Evolutionary conservation across 2,888 invertebrate genomes (phyloP).

Genomic region (Neuroscelio doddi): DNA sequence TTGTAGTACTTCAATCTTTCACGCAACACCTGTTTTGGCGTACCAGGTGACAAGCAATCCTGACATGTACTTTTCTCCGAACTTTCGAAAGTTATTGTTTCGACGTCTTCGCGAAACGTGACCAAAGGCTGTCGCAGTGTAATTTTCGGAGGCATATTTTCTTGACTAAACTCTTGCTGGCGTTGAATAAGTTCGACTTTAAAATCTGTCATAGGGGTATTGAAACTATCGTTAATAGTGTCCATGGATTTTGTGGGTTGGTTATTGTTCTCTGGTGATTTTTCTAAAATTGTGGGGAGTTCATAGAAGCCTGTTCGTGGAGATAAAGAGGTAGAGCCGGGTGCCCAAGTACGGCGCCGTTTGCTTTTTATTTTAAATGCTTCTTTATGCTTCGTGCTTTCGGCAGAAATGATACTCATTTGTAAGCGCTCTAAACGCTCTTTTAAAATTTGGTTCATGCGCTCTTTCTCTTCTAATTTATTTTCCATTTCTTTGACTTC

Average conservation of each 20-base stretch:
- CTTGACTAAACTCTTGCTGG: conserved; percentile 45
- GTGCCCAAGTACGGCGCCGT: conserved; percentile 66
- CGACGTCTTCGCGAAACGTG: conserved; percentile 14
- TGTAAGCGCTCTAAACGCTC: conserved; percentile 65
- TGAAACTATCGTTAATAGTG: conserved; percentile 51
- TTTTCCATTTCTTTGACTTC: conserved; percentile 60
- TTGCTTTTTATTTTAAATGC: conserved; percentile 47
- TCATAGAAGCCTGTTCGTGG: neutral
- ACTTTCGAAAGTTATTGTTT: conserved; percentile 8
- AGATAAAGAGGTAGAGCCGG: neutral
- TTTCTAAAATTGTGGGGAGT: conserved; percentile 55
- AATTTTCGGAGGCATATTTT: too few relatives aligned
- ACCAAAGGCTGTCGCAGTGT: conserved; percentile 6
- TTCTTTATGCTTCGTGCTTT: conserved; percentile 35
- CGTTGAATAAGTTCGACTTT: conserved; percentile 68
- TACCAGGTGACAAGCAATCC: conserved; percentile 62
- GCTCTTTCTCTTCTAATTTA: conserved; percentile 60
- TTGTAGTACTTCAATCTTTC: conserved; percentile 73
- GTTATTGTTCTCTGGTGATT: conserved; percentile 19
- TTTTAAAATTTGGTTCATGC: conserved; percentile 59
- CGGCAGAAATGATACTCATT: conserved; percentile 59
- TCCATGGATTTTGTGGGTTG: conserved; percentile 7
- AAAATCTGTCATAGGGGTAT: conserved; percentile 66
- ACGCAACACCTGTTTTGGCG: conserved; percentile 60
- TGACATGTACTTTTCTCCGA: too few relatives aligned